Percentiles rank a stretch among this genome's conserved stretches.
Conservation (phyloP, 2,113 vertebrate genomes). For the Caracal caracal region DNA sequence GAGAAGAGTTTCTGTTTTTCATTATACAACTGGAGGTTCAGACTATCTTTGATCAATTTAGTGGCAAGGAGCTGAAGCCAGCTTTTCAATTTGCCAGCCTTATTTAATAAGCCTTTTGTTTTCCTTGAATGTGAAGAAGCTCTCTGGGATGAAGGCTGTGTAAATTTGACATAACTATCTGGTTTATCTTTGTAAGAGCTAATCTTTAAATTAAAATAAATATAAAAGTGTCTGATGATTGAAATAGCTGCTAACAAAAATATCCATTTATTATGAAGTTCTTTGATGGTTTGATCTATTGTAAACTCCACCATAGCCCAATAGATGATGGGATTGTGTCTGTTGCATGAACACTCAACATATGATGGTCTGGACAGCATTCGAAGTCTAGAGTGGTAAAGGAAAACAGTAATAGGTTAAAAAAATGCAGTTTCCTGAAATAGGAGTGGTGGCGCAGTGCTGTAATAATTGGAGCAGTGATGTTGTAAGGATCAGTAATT, state of each 20-base stretch:
- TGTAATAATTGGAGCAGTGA: not conserved
- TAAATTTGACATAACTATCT: constrained; percentile 44
- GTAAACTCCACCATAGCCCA: not conserved
- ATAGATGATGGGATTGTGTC: not conserved
- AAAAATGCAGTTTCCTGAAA: not conserved
- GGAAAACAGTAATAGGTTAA: not conserved
- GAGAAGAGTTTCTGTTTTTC: constrained; percentile 66
- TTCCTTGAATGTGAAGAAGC: constrained; percentile 39
- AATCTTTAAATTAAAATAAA: constrained; percentile 54
- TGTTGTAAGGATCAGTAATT: not conserved
- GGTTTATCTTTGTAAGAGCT: constrained; percentile 52
- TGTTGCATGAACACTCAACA: not conserved
- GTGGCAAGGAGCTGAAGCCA: constrained; percentile 40
- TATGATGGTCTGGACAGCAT: not conserved
- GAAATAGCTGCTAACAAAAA: constrained; percentile 41
- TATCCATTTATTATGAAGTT: not conserved
- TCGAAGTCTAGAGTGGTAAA: not conserved
- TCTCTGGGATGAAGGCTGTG: not conserved
- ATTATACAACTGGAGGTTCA: constrained; percentile 46
- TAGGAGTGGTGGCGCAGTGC: not conserved
- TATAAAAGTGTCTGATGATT: not conserved
- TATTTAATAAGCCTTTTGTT: constrained; percentile 54
- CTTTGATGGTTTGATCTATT: not conserved
- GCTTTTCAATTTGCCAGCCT: constrained; percentile 29
- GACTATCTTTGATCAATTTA: constrained; percentile 65